Evolutionary conservation across 92 coral and sea anemone species (phyloP).

Genomic region (Galaxea fascicularis): DNA sequence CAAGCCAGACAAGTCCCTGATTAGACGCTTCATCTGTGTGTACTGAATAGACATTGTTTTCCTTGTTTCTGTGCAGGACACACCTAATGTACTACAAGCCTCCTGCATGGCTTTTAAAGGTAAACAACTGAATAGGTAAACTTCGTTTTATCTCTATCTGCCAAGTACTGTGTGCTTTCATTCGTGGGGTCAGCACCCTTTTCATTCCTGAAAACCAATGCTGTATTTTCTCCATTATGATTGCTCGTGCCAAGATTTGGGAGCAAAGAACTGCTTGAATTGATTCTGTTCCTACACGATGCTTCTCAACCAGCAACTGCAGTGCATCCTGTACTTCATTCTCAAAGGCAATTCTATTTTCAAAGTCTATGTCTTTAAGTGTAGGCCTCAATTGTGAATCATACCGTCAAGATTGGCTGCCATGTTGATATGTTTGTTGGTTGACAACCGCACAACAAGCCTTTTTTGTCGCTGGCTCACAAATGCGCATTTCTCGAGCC

Average conservation of each 20-base stretch:
- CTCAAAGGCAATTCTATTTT: slow-evolving; percentile 42
- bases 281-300: slow-evolving; percentile 32
- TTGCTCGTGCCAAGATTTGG: slow-evolving; percentile 31
- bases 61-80: too few relatives aligned
- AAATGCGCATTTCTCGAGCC: slow-evolving; percentile 34
- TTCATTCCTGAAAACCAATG: slow-evolving; percentile 51
- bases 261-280: slow-evolving; percentile 46
- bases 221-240: slow-evolving; percentile 20
- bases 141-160: too few relatives aligned
- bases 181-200: too few relatives aligned
- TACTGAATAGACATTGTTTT: too few relatives aligned
- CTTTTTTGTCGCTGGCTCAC: slow-evolving; percentile 28
- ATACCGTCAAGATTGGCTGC: slow-evolving; percentile 18
- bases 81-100: too few relatives aligned
- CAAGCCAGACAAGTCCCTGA: too few relatives aligned
- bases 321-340: slow-evolving; percentile 37
- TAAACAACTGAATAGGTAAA: too few relatives aligned
- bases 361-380: slow-evolving; percentile 11
- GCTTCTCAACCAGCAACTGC: slow-evolving; percentile 37
- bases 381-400: neutral
- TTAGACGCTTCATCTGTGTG: too few relatives aligned
- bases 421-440: slow-evolving; percentile 24
- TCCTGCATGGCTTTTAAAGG: too few relatives aligned
- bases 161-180: too few relatives aligned
- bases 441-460: slow-evolving; percentile 26